Percentiles rank a stretch among this genome's conserved stretches.
Conservation (phyloP, 2,113 vertebrate species). For the Dicerorhinus sumatrensis region DNA sequence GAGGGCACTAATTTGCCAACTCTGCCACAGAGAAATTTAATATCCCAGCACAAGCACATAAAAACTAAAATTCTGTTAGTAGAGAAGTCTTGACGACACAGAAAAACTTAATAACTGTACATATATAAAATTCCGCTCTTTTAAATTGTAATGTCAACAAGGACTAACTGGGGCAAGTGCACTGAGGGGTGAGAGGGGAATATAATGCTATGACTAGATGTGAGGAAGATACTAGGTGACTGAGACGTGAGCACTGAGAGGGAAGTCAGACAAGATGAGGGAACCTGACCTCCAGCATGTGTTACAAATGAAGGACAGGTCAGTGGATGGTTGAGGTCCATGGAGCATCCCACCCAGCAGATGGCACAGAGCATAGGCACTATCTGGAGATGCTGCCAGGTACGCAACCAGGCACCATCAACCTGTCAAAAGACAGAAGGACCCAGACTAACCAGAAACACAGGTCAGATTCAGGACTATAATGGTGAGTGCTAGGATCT, state of each 20-base stretch:
- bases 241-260: background rate
- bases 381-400: background rate
- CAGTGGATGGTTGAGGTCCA: background rate
- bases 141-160: background rate
- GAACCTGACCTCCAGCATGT: background rate
- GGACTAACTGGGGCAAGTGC: background rate
- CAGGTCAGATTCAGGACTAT: background rate
- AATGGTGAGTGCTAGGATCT: background rate
- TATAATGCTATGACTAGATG: too few species aligned
- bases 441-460: background rate
- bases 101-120: background rate
- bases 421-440: background rate
- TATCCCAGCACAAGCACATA: background rate
- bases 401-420: background rate
- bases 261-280: background rate
- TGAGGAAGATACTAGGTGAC: background rate
- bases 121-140: background rate
- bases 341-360: rapidly evolving
- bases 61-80: background rate
- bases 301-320: background rate
- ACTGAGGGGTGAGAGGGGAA: background rate
- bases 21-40: background rate
- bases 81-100: background rate
- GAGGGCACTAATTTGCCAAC: background rate
- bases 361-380: too few species aligned